Evolutionary conservation across 2,888 invertebrate species (phyloP).

Genomic region (Dicyrtomina minuta): DNA sequence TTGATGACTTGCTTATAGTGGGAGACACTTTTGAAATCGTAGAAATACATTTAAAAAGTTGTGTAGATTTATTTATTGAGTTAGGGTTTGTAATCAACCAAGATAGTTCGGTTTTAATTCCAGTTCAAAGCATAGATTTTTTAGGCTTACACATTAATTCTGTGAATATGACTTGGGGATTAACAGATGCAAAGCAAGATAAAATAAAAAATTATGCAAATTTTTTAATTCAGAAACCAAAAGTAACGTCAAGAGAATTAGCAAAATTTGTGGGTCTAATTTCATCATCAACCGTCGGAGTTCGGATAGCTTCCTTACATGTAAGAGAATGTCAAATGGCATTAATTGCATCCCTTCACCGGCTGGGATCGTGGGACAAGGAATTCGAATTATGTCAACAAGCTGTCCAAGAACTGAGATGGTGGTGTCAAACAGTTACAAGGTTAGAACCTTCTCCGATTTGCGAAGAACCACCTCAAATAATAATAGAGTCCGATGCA

Average conservation of each 20-base stretch:
- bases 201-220: not conserved
- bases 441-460: not conserved
- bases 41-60: not conserved
- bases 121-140: slow-evolving; percentile 8
- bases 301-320: not conserved
- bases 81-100: not conserved
- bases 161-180: not conserved
- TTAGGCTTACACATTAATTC: slow-evolving; percentile 4
- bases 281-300: not conserved
- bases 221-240: not conserved
- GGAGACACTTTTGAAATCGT: not conserved
- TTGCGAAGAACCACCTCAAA: not conserved
- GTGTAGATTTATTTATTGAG: not conserved
- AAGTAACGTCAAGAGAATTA: not conserved
- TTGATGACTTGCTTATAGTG: not conserved
- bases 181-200: not conserved
- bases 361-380: not conserved
- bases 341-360: not conserved
- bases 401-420: not conserved
- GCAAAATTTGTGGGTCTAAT: slow-evolving; percentile 4
- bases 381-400: not conserved
- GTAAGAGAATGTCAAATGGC: not conserved
- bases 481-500: slow-evolving; percentile 28
- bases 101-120: not conserved
- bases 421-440: not conserved